These are phyloP conservation scores for Tenthredo mesomela DNA, from an alignment of 2,888 invertebrate genomes.

Conservation along the genomic window DNA sequence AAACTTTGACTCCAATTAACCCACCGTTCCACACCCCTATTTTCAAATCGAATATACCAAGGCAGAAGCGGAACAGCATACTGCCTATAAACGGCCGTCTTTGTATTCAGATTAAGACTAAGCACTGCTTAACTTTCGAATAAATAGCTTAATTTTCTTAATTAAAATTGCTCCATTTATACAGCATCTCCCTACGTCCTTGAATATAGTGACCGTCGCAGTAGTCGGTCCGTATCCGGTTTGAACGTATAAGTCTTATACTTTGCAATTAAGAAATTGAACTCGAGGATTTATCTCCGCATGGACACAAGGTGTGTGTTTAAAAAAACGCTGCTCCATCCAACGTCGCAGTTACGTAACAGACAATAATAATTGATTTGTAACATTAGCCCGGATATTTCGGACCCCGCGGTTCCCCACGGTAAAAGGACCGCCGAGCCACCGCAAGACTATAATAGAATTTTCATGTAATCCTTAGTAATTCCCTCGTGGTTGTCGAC, in stretches of 20 bases:
- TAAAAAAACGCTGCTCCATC: background rate
- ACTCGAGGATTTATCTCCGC: background rate
- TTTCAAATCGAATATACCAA: constrained; percentile 30
- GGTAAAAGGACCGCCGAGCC: constrained; percentile 47
- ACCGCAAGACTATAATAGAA: constrained; percentile 73
- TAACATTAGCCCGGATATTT: constrained; percentile 62
- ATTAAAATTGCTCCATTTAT: constrained; percentile 65
- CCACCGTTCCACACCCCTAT: background rate
- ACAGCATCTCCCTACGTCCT: constrained; percentile 39
- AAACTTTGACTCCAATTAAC: background rate
- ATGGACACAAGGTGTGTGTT: background rate
- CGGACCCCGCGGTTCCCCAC: background rate
- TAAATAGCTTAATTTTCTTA: constrained; percentile 71
- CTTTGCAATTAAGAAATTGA: background rate
- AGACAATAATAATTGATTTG: constrained; percentile 62
- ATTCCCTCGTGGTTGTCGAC: constrained; percentile 74
- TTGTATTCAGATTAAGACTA: constrained; percentile 57
- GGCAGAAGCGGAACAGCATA: background rate
- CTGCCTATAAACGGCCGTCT: constrained; percentile 54
- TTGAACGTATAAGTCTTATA: background rate
- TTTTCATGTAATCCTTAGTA: constrained; percentile 76
- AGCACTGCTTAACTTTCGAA: constrained; percentile 61
- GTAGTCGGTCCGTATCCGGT: constrained; percentile 51
- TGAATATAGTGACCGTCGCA: constrained; percentile 31
- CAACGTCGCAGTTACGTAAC: background rate